Base-by-base conservation (phyloP, 64 coral and sea anemone species). In the Stichodactyla helianthus region DNA sequence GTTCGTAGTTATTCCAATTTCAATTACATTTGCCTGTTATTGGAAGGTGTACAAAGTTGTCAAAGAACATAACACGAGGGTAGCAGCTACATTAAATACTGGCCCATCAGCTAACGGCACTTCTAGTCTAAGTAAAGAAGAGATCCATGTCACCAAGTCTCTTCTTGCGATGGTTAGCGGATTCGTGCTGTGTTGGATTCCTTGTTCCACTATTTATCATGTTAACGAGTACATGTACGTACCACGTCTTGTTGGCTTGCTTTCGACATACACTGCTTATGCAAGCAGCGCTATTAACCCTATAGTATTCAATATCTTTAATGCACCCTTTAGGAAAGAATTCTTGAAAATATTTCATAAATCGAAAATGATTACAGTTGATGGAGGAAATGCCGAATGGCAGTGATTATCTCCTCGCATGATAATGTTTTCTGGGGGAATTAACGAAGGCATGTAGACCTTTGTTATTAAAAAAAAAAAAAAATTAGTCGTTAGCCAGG, bases 281-380 rank as follows among this genome's bases (percentile, higher is more conserved):
- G 6, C 53, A 61, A 60, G 54, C 17, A 82, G 83, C 27, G 83
- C 83, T 59, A 50, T 84, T 19, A 84, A 84, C 25, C 83, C 83
- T 13, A 62, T 84, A 58, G 83, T 84, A 2, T 84, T 58, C 35
- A 62, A 84, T 18, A 63, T 62, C 11, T 60, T 62, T 35, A 84
- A 84, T 23, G 59, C 58, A 53, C 82, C 82, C 10, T 84, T 84
- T 20, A 55, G 82, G 28, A 55, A 58, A 53, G 4, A 84, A 28
- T 84, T 84, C 82, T 26, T 84, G 16, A 22, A 51, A 12, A 54
- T 62, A 20, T 62, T 61, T 59, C 19, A 55, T 5, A 51, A 50
- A 6, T 17, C 14, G 15, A 26, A 10, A 20, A 70, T 22, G 19
- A 23, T 70, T 4, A 25, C 65, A 9, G 65, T 20, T 70, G 7